Evolutionary conservation across 2,113 vertebrate species (phyloP), one percentile per base, ranked within the genome.

Genomic region (Manacus vitellinus): DNA sequence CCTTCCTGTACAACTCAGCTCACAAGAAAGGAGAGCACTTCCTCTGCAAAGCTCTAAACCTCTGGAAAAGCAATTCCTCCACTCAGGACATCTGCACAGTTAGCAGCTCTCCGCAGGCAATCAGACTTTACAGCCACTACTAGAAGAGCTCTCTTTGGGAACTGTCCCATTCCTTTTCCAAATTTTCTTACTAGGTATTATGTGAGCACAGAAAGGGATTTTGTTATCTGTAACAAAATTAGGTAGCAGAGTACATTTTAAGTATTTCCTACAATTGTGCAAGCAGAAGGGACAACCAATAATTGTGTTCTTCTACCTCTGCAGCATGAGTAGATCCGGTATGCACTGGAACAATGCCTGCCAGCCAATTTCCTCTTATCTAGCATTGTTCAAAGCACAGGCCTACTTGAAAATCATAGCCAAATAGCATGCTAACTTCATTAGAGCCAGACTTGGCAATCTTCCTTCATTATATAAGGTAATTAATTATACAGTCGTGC

Each of bases 241-340:
- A 46, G 1, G 8, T 2, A 83, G 63, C 65, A 77, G 72, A 85
- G 62, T 8, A 27, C 14, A 12, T 82, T 90, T 71, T 27, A 47
- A 39, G 56, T 39, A 67, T 75, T 94, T 92, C 91, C 89, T 85
- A 47, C 47, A 90, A 88, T 39, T 92, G 39, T 79, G 67, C 44
- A 59, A 63, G 52, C 47, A 41, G 39, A 71, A 87, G 12, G 35
- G 71, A 83, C 51, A 82, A 65, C 22, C 27, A 85, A 3, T 33
- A 76, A 52, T 2, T 54, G 22, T 10, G 31, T 28, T 79, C 70
- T 80, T 73, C 49, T 70, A 33, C 18, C 61, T 44, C 47, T 73
- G 71, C 44, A 27, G 30, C 47, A 39, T 0, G 4, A 47, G 67
- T 1, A 63, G 71, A 79, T 62, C 44, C 0, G 0, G 56, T 75